A percentile compares a stretch with the other conserved stretches of the same genome.
Evolutionary conservation across 2,797 vertebrate species (phyloP).

Genomic region (Cryptoblepharus egeriae): DNA sequence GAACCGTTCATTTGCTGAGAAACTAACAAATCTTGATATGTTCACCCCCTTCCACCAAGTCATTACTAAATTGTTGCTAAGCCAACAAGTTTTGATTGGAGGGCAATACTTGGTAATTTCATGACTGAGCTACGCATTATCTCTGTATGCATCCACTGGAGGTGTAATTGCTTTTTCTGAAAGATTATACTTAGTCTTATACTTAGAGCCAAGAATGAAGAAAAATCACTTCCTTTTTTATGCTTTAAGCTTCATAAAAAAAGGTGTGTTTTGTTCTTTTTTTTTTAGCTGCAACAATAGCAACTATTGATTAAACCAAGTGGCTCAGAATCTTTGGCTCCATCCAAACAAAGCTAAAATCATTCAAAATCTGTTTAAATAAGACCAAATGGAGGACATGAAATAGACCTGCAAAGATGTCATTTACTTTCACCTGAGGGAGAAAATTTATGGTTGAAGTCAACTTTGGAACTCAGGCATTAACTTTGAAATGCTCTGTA

Average conservation of each 20-base stretch:
- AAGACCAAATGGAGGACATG: background rate
- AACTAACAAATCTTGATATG: slow-evolving; percentile 18
- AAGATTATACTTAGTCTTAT: slow-evolving; percentile 28
- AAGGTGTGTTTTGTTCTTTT: background rate
- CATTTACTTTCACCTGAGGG: background rate
- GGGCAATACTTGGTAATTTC: slow-evolving; percentile 9
- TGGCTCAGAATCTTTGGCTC: background rate
- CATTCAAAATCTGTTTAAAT: slow-evolving; percentile 9
- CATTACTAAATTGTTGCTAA: slow-evolving; percentile 13
- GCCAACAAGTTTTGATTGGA: slow-evolving; percentile 30
- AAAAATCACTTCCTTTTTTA: background rate
- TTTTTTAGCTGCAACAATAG: background rate
- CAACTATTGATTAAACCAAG: slow-evolving; percentile 17
- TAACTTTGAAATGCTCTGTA: background rate
- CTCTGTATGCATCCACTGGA: slow-evolving; percentile 3
- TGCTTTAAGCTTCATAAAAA: slow-evolving; percentile 4
- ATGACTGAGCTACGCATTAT: slow-evolving; percentile 4
- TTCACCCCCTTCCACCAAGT: slow-evolving; percentile 12
- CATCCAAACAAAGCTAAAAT: slow-evolving; percentile 5
- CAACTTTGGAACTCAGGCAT: background rate
- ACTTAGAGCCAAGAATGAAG: slow-evolving; percentile 24
- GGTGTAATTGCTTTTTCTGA: slow-evolving; percentile 34
- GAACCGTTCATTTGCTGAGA: slow-evolving; percentile 4
- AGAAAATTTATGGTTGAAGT: background rate
- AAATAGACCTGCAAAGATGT: background rate